Evolutionary conservation across 1,140 invertebrate species (phyloP).

Genomic region (Muscidifurax raptorellus): DNA sequence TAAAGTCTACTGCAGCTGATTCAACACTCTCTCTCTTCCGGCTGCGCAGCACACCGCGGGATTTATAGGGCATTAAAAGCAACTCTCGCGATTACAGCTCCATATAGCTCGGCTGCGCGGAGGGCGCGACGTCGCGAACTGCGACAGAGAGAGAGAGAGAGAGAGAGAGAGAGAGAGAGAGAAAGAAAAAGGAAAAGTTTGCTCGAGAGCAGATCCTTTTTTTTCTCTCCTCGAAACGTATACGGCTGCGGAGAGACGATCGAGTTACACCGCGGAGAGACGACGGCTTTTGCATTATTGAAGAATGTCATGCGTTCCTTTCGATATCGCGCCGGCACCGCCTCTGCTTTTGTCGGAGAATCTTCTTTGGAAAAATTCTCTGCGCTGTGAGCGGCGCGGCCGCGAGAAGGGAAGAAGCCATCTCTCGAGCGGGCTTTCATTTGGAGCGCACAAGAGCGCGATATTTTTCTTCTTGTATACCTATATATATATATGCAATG

Average conservation of each 20-base stretch:
- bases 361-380: conserved; percentile 12
- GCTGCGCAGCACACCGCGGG: not conserved
- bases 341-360: not conserved
- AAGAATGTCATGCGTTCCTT: conserved; percentile 33
- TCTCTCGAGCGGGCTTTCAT: not conserved
- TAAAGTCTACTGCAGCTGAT: conserved; percentile 9
- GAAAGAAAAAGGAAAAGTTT: not conserved
- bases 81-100: conserved; percentile 19
- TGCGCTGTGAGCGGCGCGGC: too few species aligned
- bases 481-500: too few species aligned
- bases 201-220: not conserved
- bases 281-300: conserved; percentile 30
- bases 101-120: too few species aligned
- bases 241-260: not conserved
- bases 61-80: conserved; percentile 34
- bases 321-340: not conserved
- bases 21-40: conserved; percentile 17
- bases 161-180: not conserved
- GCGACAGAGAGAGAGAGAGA: not conserved
- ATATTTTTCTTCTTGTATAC: too few species aligned
- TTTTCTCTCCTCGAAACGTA: conserved; percentile 1
- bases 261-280: conserved; percentile 6
- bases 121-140: not conserved
- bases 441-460: not conserved
- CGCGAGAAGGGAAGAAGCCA: too few species aligned